Evolutionary conservation across 2,888 invertebrate species (phyloP).

Genomic region (Cheilosia impressa): DNA sequence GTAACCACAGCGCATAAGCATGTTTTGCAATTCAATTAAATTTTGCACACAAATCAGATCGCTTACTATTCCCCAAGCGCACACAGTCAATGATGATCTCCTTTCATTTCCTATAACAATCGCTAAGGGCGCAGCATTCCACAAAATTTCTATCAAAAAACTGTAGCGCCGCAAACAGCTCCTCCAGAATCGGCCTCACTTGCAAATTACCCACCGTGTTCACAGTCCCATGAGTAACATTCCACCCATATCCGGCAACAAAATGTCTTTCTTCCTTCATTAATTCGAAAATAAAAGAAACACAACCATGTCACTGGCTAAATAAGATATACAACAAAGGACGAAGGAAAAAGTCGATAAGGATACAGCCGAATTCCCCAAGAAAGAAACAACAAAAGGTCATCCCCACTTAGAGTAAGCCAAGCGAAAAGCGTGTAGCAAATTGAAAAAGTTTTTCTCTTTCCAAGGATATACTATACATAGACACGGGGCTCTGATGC

Average conservation of each 20-base stretch:
- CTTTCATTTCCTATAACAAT: constrained; percentile 32
- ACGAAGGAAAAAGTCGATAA: constrained; percentile 9
- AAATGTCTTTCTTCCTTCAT: constrained; percentile 60
- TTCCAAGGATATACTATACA: constrained; percentile 20
- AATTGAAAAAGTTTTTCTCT: constrained; percentile 67
- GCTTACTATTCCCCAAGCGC: constrained; percentile 22
- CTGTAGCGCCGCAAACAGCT: background rate
- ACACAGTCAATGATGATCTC: constrained; percentile 44
- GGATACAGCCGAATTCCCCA: too few relatives aligned
- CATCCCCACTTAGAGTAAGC: constrained; percentile 52
- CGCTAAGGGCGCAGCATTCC: constrained; percentile 8
- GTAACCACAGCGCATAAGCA: too few relatives aligned
- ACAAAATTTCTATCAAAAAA: constrained; percentile 38
- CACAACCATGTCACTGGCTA: constrained; percentile 44
- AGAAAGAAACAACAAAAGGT: constrained; percentile 60
- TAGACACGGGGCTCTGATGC: background rate
- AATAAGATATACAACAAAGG: constrained; percentile 32
- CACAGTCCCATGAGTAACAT: constrained; percentile 54
- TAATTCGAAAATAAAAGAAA: constrained; percentile 65
- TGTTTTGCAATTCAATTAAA: constrained; percentile 35
- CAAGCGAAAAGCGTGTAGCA: constrained; percentile 61
- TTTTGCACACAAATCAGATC: constrained; percentile 46
- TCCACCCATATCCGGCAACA: constrained; percentile 58
- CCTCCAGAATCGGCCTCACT: background rate
- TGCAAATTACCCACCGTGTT: constrained; percentile 35